phyloP scores from a whole-genome alignment of 2,797 vertebrate species.

The Phoxinus dragarum region DNA sequence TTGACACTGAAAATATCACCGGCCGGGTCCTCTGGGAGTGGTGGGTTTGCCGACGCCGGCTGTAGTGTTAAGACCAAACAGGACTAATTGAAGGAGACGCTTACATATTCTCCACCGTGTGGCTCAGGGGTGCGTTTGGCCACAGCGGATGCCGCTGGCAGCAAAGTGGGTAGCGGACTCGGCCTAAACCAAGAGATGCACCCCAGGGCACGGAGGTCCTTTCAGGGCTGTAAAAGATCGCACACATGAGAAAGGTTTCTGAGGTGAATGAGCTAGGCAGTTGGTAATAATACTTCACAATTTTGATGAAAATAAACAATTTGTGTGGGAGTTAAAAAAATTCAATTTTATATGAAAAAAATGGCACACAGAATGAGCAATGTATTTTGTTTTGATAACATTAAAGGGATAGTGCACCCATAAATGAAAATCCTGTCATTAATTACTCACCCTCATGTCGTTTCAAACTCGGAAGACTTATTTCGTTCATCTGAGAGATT shows the following conservation, averaged over 20 bases:
- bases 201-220: constrained; percentile 6
- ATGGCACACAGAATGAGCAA: not conserved
- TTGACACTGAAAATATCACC: constrained; percentile 57
- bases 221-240: not conserved
- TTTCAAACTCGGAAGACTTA: not conserved
- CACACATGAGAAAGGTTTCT: not conserved
- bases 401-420: no score
- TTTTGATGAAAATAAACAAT: not conserved
- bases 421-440: no score
- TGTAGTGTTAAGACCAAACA: constrained; percentile 76
- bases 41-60: constrained; percentile 71
- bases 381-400: not conserved
- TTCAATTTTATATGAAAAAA: not conserved
- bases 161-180: not conserved
- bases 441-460: not conserved
- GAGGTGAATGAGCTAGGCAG: constrained; percentile 4
- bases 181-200: constrained; percentile 25
- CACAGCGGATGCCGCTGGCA: constrained; percentile 30
- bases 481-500: no score
- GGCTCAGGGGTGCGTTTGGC: constrained; percentile 46
- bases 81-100: constrained; percentile 74
- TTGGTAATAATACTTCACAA: not conserved
- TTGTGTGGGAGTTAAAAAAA: not conserved
- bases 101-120: constrained; percentile 71
- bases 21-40: constrained; percentile 61